Evolutionary conservation across 1,140 invertebrate species (phyloP).

Genomic region (Bombyx mori): DNA sequence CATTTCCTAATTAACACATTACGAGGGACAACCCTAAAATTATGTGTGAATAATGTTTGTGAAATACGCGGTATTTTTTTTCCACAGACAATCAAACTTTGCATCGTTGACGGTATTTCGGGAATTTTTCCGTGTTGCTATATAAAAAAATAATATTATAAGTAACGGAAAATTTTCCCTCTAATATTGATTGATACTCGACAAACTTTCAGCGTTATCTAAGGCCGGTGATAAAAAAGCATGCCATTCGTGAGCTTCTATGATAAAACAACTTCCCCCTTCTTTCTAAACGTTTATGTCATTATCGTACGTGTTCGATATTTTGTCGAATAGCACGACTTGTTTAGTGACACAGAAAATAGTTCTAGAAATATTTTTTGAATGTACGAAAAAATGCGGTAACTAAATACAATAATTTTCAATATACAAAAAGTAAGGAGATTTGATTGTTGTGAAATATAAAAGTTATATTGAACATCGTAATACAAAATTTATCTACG

Average conservation of each 20-base stretch:
- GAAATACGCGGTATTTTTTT: too few relatives aligned
- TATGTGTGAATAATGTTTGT: too few relatives aligned
- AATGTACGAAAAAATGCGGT: not conserved
- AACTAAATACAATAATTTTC: not conserved
- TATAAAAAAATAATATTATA: slow-evolving; percentile 3
- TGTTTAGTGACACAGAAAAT: not conserved
- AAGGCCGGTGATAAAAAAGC: slow-evolving; percentile 47
- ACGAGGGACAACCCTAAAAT: too few relatives aligned
- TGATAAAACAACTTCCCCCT: slow-evolving; percentile 49
- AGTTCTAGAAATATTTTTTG: not conserved
- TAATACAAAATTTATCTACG: too few relatives aligned
- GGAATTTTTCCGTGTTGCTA: too few relatives aligned
- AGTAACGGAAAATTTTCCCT: slow-evolving; percentile 30
- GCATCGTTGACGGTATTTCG: too few relatives aligned
- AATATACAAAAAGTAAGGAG: not conserved
- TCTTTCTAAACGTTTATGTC: slow-evolving; percentile 21
- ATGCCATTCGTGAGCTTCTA: slow-evolving; percentile 45
- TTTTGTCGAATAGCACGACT: not conserved
- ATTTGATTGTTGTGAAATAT: too few relatives aligned
- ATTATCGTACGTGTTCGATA: not conserved
- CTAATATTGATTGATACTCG: slow-evolving; percentile 57
- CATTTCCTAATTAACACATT: slow-evolving; percentile 57
- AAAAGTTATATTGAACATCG: too few relatives aligned
- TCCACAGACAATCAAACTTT: too few relatives aligned
- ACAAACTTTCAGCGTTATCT: slow-evolving; percentile 58